These are phyloP conservation scores for Nylanderia fulva DNA, from an alignment of 1,140 invertebrate species.

Conservation along the genomic window DNA sequence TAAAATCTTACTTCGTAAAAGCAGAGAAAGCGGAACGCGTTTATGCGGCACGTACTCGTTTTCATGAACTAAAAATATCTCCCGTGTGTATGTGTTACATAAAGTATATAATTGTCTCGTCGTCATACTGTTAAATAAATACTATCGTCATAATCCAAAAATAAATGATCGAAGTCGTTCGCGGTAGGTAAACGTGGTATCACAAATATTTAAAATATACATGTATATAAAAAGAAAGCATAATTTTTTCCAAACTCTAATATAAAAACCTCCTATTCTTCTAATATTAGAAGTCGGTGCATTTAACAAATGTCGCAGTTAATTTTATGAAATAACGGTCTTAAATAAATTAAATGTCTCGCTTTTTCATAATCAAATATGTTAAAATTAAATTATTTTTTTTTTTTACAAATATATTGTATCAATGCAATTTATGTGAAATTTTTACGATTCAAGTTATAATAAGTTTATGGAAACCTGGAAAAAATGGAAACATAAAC, in stretches of 20 bases:
- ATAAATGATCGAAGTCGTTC: conserved; percentile 6
- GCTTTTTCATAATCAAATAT: not conserved
- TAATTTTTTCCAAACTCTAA: conserved; percentile 1
- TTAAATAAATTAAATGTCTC: not conserved
- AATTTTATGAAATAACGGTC: not conserved
- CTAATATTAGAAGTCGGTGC: not conserved
- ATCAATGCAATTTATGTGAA: not conserved
- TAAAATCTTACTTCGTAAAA: conserved; percentile 54
- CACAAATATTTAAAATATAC: not conserved
- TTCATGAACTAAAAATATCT: conserved; percentile 45
- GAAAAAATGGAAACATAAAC: no score
- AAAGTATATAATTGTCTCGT: conserved; percentile 46
- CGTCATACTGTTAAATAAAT: conserved; percentile 45
- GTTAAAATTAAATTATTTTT: no score
- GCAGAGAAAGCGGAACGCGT: conserved; percentile 49
- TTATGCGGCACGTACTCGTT: conserved; percentile 21
- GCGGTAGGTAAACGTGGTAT: not conserved
- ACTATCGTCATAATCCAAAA: conserved; percentile 27
- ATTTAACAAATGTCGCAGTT: not conserved
- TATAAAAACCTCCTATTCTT: not conserved
- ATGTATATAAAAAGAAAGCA: not conserved
- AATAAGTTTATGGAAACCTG: not conserved
- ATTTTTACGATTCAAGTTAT: not conserved
- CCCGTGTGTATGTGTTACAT: conserved; percentile 7
- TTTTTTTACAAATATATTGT: no score